phyloP scores from a whole-genome alignment of 1,140 invertebrate genomes.

The Yoshiicerus persimilis region DNA sequence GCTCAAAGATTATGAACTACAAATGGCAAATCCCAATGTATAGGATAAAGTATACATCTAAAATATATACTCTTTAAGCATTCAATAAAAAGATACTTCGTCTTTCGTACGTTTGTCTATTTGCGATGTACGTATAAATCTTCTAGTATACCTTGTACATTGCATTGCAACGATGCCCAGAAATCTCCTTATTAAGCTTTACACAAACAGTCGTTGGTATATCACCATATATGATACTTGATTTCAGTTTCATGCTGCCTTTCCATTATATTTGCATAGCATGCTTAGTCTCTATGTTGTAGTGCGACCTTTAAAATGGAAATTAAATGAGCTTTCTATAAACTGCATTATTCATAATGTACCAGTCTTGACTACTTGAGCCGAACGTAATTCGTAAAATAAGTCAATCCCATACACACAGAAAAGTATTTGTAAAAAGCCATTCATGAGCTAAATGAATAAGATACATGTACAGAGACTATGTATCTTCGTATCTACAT shows the following conservation, averaged over 20 bases:
- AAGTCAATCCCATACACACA: too few relatives aligned
- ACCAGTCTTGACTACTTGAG: background rate
- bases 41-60: too few relatives aligned
- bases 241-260: background rate
- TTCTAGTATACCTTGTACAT: background rate
- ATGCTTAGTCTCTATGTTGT: background rate
- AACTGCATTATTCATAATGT: background rate
- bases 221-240: background rate
- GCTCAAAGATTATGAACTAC: background rate
- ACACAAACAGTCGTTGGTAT: background rate
- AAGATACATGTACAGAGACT: too few relatives aligned
- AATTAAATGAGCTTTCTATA: background rate
- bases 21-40: too few relatives aligned
- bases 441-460: too few relatives aligned
- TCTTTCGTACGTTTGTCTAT: too few relatives aligned
- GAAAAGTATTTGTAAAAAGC: too few relatives aligned
- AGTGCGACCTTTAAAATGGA: background rate
- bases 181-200: background rate
- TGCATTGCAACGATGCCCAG: background rate
- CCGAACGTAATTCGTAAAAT: background rate
- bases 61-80: background rate
- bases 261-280: background rate
- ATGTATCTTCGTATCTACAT: too few relatives aligned
- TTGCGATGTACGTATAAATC: background rate
- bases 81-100: background rate